Evolutionary conservation across 2,797 vertebrate genomes (phyloP).

Genomic region (Phylloscopus collybita): DNA sequence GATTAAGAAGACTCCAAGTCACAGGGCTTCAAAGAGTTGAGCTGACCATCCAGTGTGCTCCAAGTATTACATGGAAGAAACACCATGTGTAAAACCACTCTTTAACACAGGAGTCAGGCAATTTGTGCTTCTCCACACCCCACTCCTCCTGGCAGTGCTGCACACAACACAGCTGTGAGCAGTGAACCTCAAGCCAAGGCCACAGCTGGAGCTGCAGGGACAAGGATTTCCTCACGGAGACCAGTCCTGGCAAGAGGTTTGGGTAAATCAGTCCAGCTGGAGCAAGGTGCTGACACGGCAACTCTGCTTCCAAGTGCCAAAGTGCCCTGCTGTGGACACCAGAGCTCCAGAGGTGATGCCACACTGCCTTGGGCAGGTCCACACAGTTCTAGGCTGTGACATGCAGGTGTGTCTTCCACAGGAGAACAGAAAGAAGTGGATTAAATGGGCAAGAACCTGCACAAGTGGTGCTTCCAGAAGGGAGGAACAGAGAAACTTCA

Average conservation of each 20-base stretch:
- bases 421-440: not conserved
- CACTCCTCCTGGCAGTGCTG: not conserved
- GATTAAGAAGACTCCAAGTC: not conserved
- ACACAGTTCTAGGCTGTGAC: not conserved
- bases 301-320: not conserved
- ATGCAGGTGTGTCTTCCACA: not conserved
- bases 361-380: not conserved
- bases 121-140: not conserved
- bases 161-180: not conserved
- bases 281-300: not conserved
- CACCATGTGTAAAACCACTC: not conserved
- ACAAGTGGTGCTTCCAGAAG: not conserved
- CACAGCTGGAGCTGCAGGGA: not conserved
- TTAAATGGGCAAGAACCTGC: not conserved
- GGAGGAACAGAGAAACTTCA: not conserved
- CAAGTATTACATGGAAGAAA: not conserved
- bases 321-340: not conserved
- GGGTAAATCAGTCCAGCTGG: not conserved
- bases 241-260: not conserved
- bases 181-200: not conserved
- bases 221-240: not conserved
- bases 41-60: not conserved
- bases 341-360: not conserved
- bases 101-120: not conserved
- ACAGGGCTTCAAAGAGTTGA: not conserved